Evolutionary conservation across 2,888 invertebrate species (phyloP), one percentile per base, ranked within the genome.

Genomic region (Sphaerophoria taeniata): DNA sequence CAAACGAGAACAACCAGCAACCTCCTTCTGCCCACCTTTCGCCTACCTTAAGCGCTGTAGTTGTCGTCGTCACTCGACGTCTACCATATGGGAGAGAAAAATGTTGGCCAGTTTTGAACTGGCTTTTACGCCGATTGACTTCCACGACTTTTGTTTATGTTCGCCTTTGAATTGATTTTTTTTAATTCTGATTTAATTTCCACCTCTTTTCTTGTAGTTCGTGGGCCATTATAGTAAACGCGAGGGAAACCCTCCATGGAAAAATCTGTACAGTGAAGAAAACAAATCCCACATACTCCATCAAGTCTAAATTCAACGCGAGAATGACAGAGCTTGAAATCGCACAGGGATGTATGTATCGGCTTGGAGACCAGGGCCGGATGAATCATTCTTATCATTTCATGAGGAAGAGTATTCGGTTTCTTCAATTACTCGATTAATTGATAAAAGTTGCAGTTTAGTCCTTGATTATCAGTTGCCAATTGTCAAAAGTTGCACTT

Each of bases 101-200:
- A 33, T 55, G 47, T 49, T 49, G 73, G 69, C 85, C 76, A 81
- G 85, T 85, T 85, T 77, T 77, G 81, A 85, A 81, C 84, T 85
- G 85, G 81, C 85, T 85, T 85, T 70, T 73, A 81, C 63, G 85
- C 85, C 85, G 85, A 85, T 85, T 85, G 85, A 85, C 85, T 85
- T 85, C 85, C 73, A 81, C 73, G 85, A 85, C 85, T 85, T 85
- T 73, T 85, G 81, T 77, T 73, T 81, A 43, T 3, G 3, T 43
- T 73, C 71, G 84, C 80, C 80, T 85, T 61, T 85, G 85, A 85
- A 85, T 77, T 81, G 85, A 77, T 12, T 49, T 58, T 58, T 49
- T 65, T 65, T 12, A 63, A 33, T 47, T 45, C 16, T 79, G 58
- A 73, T 69, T 74, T 33, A 82, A 82, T 82, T 77, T 82, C 77